Base-by-base conservation (phyloP, 2,888 invertebrate genomes). In the Corbicula japonica region DNA sequence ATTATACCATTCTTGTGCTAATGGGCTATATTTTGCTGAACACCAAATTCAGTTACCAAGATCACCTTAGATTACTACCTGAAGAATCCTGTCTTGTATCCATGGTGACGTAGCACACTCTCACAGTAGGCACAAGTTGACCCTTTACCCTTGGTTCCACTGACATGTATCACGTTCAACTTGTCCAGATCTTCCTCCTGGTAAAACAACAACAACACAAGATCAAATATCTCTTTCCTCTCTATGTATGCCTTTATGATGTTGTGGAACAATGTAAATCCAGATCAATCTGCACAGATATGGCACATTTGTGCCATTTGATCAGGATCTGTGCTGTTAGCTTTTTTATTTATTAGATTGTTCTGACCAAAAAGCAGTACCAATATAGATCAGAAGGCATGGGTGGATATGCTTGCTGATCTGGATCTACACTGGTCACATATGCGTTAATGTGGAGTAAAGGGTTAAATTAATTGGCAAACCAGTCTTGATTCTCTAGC, bases 61-160 rank as follows among this genome's bases (percentile, higher is more conserved):
- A 10, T 26, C 26, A 26, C 10, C 8, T 30, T 41, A 10, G 44
- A 4, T 26, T 5, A 72, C 63, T 84, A 94, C 94, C 94, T 94
- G 93, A 96, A 99, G 92, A 99, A 97, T 6, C 99, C 99, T 0
- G 99, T 99, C 89, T 95, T 96, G 90, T 95, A 96, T 1, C 98
- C 98, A 92, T 97, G 96, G 30, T 95, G 94, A 0, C 97, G 95
- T 12, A 99, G 94, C 79, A 99, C 97, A 0, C 96, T 96, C 93
- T 99, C 99, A 84, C 96, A 96, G 93, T 97, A 96, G 0, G 98
- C 98, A 92, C 98, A 98, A 0, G 98, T 98, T 23, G 98, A 98
- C 2, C 95, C 95, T 95, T 99, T 99, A 65, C 99, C 99, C 94
- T 99, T 99, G 0, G 99, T 99, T 12, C 99, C 99, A 76, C 98